A percentile compares a stretch with the other conserved stretches of the same genome.
Evolutionary conservation across 2,797 vertebrate species (phyloP).

Genomic region (Aquila chrysaetos): DNA sequence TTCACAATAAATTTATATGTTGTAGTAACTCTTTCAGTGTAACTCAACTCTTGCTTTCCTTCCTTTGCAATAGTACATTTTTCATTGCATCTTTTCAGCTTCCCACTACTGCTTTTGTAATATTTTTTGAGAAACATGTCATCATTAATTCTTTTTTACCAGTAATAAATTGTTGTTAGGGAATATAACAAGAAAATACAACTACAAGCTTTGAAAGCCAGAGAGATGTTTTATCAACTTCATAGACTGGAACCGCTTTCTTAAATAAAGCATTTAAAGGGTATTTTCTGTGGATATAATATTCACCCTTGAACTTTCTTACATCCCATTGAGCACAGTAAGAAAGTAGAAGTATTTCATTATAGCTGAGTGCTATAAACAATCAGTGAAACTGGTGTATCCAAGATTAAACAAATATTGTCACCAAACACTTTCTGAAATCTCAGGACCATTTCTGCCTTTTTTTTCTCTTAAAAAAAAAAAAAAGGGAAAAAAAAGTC

Average conservation of each 20-base stretch:
- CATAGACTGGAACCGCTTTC: not conserved
- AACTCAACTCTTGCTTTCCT: not conserved
- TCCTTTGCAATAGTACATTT: not conserved
- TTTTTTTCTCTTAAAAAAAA: not conserved
- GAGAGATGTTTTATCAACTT: not conserved
- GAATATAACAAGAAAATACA: not conserved
- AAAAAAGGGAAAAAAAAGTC: accelerated
- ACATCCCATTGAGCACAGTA: not conserved
- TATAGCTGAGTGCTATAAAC: not conserved
- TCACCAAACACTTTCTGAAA: not conserved
- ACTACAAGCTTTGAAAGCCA: not conserved
- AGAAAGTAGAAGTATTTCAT: not conserved
- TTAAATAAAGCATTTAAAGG: not conserved
- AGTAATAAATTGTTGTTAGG: not conserved
- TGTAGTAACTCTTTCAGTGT: not conserved
- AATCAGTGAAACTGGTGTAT: not conserved
- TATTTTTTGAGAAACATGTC: not conserved
- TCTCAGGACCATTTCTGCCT: not conserved
- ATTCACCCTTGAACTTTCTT: not conserved
- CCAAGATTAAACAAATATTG: not conserved
- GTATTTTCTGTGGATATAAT: not conserved
- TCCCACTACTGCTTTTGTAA: not conserved
- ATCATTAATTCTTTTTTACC: not conserved
- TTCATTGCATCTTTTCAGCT: not conserved
- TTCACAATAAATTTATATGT: not conserved